Evolutionary conservation across 2,888 invertebrate species (phyloP), one percentile per base, ranked within the genome.

Genomic region (Ditula angustiorana): DNA sequence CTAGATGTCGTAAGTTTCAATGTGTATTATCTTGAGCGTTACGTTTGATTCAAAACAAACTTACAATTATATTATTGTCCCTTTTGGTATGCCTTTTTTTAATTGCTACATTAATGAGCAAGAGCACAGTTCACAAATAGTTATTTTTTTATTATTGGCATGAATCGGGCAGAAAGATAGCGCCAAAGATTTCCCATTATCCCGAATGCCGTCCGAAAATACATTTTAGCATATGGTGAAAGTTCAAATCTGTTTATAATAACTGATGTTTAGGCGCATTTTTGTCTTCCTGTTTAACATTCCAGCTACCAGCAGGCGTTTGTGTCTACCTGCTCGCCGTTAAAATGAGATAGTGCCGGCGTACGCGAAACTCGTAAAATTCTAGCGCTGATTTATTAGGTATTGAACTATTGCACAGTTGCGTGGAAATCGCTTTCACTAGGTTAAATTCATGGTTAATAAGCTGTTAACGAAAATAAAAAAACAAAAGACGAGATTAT

Each of bases 311-410:
- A 47, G 30, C 70, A 69, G 62, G 66, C 60, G 59, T 69, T 49
- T 55, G 58, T 62, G 66, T 66, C 50, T 68, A 56, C 74, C 74
- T 71, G 70, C 61, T 66, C 71, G 60, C 65, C 67, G 66, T 73
- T 71, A 72, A 73, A 69, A 74, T 73, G 71, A 75, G 73, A 73
- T 77, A 76, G 71, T 66, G 49, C 61, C 50, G 50, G 53, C 62
- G 56, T 55, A 58, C 57, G 53, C 59, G 57, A 21, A 35, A 21
- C 49, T 64, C 56, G 61, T 65, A 67, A 52, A 66, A 67, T 47
- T 30, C 62, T 59, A 37, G 76, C 76, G 73, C 77, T 72, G 72
- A 75, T 81, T 79, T 80, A 80, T 77, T 73, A 67, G 66, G 69
- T 72, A 75, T 76, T 72, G 71, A 76, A 71, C 69, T 71, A 68